Conservation (phyloP, 2,797 vertebrate species). For the Erethizon dorsatum region DNA sequence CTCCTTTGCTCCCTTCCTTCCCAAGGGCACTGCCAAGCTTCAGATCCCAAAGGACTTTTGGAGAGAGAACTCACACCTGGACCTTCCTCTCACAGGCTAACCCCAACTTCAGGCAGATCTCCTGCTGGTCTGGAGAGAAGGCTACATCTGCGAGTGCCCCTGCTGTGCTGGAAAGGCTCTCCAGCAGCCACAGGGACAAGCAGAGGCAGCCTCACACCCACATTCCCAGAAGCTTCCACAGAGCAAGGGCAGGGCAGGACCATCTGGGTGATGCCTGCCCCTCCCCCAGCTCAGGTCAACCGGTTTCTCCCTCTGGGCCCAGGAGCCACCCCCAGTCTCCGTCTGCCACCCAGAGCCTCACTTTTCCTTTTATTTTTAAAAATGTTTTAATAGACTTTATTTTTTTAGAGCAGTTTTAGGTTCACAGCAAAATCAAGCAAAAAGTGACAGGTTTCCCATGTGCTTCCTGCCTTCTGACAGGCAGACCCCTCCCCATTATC, state of each 20-base stretch:
- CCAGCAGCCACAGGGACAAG: neutral
- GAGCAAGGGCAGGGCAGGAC: too few relatives aligned
- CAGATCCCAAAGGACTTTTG: neutral
- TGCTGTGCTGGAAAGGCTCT: neutral
- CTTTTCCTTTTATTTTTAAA: neutral
- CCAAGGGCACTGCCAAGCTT: neutral
- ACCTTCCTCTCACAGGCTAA: neutral
- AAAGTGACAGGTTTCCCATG: neutral
- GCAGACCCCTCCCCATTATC: too few relatives aligned
- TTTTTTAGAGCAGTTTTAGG: conserved; percentile 3
- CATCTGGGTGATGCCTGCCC: neutral
- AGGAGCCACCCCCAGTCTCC: neutral
- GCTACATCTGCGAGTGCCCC: neutral
- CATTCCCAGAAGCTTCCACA: neutral
- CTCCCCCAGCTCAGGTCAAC: neutral
- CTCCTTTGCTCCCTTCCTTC: too few relatives aligned
- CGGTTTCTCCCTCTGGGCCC: neutral
- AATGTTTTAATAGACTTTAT: neutral
- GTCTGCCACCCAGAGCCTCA: neutral
- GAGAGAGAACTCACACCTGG: neutral
- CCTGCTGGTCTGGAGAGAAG: neutral
- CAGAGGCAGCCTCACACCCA: neutral
- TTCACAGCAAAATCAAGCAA: neutral
- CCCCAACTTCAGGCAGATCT: neutral
- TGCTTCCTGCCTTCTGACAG: accelerated